Percentiles rank a stretch among this genome's conserved stretches.
Evolutionary conservation across 2,113 vertebrate genomes (phyloP).

Genomic region (Salminus brasiliensis): DNA sequence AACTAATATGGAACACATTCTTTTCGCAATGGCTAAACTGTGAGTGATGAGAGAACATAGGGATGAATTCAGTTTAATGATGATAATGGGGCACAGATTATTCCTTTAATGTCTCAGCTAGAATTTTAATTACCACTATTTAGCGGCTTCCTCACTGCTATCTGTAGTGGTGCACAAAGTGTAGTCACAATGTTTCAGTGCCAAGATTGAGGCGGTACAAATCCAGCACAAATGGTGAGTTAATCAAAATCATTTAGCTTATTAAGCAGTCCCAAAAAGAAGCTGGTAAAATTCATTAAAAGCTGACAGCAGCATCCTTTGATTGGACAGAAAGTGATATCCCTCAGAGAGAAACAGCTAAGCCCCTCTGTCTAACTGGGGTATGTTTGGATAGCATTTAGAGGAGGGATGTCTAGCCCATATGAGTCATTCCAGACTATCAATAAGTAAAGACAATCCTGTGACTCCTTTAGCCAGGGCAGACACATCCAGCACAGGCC

Average conservation of each 20-base stretch:
- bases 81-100: neutral
- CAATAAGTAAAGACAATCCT: constrained; percentile 57
- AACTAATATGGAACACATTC: constrained; percentile 23
- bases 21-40: constrained; percentile 22
- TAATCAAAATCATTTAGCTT: neutral
- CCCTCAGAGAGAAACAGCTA: constrained; percentile 38
- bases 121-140: neutral
- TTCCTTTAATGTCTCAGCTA: neutral
- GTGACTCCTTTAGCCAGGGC: constrained; percentile 22
- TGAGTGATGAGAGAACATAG: constrained; percentile 11
- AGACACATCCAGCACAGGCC: constrained; percentile 20
- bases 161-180: neutral
- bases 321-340: constrained; percentile 29
- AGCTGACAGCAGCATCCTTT: neutral
- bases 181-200: neutral
- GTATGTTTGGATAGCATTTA: constrained; percentile 52
- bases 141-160: neutral
- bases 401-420: constrained; percentile 46
- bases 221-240: neutral
- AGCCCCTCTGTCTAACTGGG: constrained; percentile 27
- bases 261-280: neutral
- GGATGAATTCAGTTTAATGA: neutral
- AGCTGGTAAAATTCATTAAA: constrained; percentile 25
- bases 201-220: neutral
- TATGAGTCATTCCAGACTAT: constrained; percentile 65